Evolutionary conservation across 2,888 invertebrate genomes (phyloP).

Genomic region (Cheilosia vernalis): DNA sequence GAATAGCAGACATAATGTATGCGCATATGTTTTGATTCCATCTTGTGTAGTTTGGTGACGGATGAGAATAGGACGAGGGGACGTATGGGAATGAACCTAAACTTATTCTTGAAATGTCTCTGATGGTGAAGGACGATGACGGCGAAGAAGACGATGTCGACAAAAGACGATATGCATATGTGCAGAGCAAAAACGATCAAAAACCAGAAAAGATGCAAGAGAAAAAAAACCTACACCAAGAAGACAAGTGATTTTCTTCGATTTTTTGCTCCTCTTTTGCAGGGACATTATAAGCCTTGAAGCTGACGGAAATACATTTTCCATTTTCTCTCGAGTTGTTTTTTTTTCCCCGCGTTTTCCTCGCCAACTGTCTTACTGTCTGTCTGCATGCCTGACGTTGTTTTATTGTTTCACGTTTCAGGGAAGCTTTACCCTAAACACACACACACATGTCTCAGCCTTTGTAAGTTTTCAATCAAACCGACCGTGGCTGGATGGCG

Average conservation of each 20-base stretch:
- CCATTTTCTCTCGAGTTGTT: constrained; percentile 14
- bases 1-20: constrained; percentile 74
- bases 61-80: neutral
- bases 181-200: constrained; percentile 8
- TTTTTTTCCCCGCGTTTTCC: neutral
- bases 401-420: neutral
- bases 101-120: constrained; percentile 52
- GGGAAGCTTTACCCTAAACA: neutral
- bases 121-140: constrained; percentile 52
- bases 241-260: constrained; percentile 70
- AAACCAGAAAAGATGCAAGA: constrained; percentile 5
- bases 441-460: constrained; percentile 19
- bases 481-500: constrained; percentile 1
- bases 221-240: constrained; percentile 1
- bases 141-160: constrained; percentile 16
- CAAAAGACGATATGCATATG: constrained; percentile 39
- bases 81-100: constrained; percentile 51
- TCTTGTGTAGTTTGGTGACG: constrained; percentile 26
- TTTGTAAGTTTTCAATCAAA: constrained; percentile 49
- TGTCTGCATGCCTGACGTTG: constrained; percentile 9
- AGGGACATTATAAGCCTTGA: constrained; percentile 31
- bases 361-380: constrained; percentile 7
- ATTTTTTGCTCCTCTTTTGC: constrained; percentile 11
- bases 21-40: constrained; percentile 74
- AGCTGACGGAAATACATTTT: constrained; percentile 38